These are phyloP conservation scores for Gymnothorax javanicus DNA, from an alignment of 2,797 vertebrate genomes.

Conservation along the genomic window DNA sequence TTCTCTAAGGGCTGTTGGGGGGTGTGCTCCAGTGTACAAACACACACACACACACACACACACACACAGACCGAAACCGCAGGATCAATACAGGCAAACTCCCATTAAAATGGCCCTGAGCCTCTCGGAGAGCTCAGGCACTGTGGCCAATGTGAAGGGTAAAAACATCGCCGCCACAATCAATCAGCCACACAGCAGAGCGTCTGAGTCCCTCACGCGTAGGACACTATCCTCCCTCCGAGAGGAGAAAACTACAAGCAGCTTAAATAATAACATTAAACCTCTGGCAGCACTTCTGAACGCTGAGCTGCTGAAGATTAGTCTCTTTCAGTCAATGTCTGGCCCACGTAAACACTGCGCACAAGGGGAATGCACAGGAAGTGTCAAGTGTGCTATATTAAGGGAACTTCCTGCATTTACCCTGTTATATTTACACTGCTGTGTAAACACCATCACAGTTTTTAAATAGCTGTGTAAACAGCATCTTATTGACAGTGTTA, in stretches of 20 bases:
- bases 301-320: neutral
- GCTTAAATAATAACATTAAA: neutral
- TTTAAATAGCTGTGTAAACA: no score
- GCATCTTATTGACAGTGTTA: no score
- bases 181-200: slow-evolving; percentile 6
- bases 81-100: slow-evolving; percentile 14
- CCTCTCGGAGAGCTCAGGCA: neutral
- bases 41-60: neutral
- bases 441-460: no score
- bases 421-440: neutral
- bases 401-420: neutral
- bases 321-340: neutral
- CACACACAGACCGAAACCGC: neutral
- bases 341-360: neutral
- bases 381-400: neutral
- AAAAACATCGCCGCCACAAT: neutral
- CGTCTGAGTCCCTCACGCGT: neutral
- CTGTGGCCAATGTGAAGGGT: neutral
- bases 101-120: slow-evolving; percentile 12
- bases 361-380: neutral
- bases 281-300: neutral
- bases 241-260: neutral
- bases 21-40: neutral
- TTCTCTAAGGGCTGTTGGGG: neutral
- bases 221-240: neutral